A percentile compares a stretch with the other conserved stretches of the same genome.
phyloP scores from a whole-genome alignment of 2,797 vertebrate species.

The Galago senegalensis region DNA sequence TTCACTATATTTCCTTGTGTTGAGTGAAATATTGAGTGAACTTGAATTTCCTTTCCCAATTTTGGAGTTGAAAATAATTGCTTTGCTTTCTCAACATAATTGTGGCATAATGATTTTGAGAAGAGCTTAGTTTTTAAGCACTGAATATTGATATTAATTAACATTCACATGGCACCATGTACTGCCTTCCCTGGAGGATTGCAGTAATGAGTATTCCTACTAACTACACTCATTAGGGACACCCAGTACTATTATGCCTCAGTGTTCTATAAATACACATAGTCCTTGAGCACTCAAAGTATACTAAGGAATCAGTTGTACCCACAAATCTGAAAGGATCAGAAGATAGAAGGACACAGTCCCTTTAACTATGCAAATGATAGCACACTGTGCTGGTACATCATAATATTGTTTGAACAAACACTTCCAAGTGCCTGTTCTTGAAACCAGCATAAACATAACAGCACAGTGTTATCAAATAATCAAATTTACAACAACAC shows the following conservation, averaged over 20 bases:
- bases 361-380: neutral
- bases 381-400: neutral
- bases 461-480: constrained; percentile 24
- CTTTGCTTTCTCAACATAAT: constrained; percentile 30
- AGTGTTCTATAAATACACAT: constrained; percentile 69
- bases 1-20: constrained; percentile 53
- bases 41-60: constrained; percentile 78
- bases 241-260: constrained; percentile 67
- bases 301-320: constrained; percentile 42
- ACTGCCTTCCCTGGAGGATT: constrained; percentile 66
- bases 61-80: constrained; percentile 72
- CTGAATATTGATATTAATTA: constrained; percentile 85
- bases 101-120: constrained; percentile 68
- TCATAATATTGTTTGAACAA: neutral
- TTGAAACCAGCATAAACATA: constrained; percentile 24
- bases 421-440: constrained; percentile 58
- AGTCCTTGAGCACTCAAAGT: constrained; percentile 66
- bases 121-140: constrained; percentile 70
- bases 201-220: constrained; percentile 76
- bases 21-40: constrained; percentile 79
- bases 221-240: constrained; percentile 64
- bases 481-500: constrained; percentile 65
- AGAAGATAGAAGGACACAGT: neutral
- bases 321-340: neutral
- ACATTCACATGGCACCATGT: constrained; percentile 69